Evolutionary conservation across 2,797 vertebrate species (phyloP), one percentile per base, ranked within the genome.

Genomic region (Phoebastria nigripes): DNA sequence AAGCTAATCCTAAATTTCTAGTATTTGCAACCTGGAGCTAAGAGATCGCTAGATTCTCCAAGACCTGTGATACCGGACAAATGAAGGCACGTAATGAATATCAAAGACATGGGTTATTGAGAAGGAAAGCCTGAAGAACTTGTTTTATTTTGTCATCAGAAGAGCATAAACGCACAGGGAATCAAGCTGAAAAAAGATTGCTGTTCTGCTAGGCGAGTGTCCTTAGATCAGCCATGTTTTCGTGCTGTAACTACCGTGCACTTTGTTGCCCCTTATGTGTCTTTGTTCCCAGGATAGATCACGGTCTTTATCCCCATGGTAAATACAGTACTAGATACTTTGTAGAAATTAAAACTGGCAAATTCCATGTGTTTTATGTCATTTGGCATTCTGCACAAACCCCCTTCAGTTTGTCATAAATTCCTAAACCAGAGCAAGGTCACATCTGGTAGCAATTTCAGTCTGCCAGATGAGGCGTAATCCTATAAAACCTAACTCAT

Each of bases 401-500:
- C 90, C 67, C 62, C 39, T 92, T 92, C 71, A 73, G 39, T 85
- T 84, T 26, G 90, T 92, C 93, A 93, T 82, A 96, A 91, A 93
- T 97, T 94, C 82, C 93, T 86, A 87, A 84, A 90, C 25, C 73
- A 72, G 90, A 82, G 90, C 94, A 69, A 87, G 90, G 89, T 93
- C 93, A 95, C 97, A 96, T 97, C 90, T 97, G 97, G 95, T 80
- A 95, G 93, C 92, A 76, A 96, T 97, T 95, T 66, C 72, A 58
- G 66, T 74, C 78, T 42, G 82, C 93, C 96, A 96, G 93, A 97
- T 95, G 97, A 96, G 84, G 83, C 9, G 1, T 65, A 84, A 91
- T 90, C 71, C 93, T 84, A 6, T 74, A 82, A 94, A 95, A 66
- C 65, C 46, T 3, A 86, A 35, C 83, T 96, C 67, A 82, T 89